A percentile compares a stretch with the other conserved stretches of the same genome.
phyloP scores from a whole-genome alignment of 30 jellyfish, hydroid and myxozoan genomes.

The Aurelia coerulea region DNA sequence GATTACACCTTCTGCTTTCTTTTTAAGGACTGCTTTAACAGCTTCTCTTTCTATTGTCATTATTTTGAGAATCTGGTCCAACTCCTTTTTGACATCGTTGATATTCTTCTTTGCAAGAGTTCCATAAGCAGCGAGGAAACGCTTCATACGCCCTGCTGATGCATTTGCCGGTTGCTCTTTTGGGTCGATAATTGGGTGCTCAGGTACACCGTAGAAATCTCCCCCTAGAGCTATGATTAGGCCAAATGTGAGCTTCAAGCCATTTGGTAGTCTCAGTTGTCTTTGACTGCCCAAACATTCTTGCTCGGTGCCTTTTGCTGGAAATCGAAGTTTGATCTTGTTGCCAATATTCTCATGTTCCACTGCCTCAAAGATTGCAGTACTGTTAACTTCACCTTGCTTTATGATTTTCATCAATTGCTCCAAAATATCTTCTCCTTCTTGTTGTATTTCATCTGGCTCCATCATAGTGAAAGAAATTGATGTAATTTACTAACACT shows the following conservation, averaged over 20 bases:
- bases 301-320: neutral
- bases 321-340: constrained; percentile 2
- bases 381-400: neutral
- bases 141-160: neutral
- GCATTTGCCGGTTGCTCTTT: no score
- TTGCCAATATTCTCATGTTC: constrained; percentile 21
- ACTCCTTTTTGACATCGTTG: constrained; percentile 12
- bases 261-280: constrained; percentile 16
- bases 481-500: no score
- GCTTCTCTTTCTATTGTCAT: constrained; percentile 2
- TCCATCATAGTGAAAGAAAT: neutral
- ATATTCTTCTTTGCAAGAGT: neutral
- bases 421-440: neutral
- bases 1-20: constrained; percentile 2
- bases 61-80: neutral
- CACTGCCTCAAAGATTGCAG: neutral
- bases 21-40: neutral
- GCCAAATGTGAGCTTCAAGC: constrained; percentile 40
- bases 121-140: constrained; percentile 23
- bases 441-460: neutral
- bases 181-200: constrained; percentile 11
- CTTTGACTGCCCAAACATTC: neutral
- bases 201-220: constrained; percentile 41
- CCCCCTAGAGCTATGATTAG: constrained; percentile 37
- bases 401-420: neutral